Evolutionary conservation across 2,113 vertebrate species (phyloP).

Genomic region (Carassius gibelio): DNA sequence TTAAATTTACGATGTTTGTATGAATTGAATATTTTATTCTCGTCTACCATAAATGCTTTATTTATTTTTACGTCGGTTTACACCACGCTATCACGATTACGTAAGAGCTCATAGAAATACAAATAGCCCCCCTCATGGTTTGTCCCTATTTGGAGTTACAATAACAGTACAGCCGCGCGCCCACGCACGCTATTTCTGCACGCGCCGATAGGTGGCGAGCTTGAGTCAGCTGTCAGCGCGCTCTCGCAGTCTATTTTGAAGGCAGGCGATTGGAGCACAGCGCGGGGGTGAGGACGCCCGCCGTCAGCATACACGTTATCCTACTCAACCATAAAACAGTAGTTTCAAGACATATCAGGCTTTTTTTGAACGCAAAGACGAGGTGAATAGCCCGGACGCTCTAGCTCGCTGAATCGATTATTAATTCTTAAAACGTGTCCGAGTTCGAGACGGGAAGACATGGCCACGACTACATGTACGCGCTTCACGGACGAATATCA

Average conservation of each 20-base stretch:
- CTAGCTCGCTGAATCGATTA: background rate
- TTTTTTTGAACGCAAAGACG: constrained; percentile 10
- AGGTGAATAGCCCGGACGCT: constrained; percentile 7
- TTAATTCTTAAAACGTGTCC: constrained; percentile 5
- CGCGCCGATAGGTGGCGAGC: constrained; percentile 56
- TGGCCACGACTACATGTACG: constrained; percentile 93
- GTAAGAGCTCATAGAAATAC: constrained; percentile 46
- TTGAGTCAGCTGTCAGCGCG: too few relatives aligned
- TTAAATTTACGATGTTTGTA: background rate
- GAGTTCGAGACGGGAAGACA: constrained; percentile 70
- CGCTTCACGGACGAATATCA: constrained; percentile 94
- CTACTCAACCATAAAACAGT: constrained; percentile 25
- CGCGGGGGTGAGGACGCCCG: constrained; percentile 39
- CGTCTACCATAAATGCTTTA: background rate
- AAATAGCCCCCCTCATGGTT: constrained; percentile 64
- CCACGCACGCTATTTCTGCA: constrained; percentile 38
- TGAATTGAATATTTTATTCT: background rate
- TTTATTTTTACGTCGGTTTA: background rate
- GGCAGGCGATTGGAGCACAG: constrained; percentile 35
- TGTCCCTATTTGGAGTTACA: constrained; percentile 72
- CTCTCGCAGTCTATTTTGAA: constrained; percentile 27
- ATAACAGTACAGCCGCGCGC: constrained; percentile 46
- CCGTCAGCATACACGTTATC: constrained; percentile 13
- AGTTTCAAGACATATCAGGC: constrained; percentile 19
- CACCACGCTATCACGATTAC: constrained; percentile 1